phyloP scores from a whole-genome alignment of 2,888 invertebrate genomes.

The Alloscopus bannaensis region DNA sequence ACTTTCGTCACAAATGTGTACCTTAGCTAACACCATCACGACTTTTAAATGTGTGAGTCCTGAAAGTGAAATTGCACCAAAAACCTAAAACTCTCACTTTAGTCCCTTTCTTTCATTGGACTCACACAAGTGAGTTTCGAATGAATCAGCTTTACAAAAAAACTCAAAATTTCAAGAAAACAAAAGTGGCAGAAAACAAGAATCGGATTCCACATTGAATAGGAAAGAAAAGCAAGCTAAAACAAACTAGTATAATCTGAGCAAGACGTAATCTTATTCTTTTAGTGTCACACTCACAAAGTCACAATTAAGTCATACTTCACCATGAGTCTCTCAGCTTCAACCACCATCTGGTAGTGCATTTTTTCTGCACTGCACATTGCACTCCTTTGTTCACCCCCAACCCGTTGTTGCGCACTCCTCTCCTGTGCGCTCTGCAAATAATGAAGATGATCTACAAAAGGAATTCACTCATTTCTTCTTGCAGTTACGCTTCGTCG shows the following conservation, averaged over 20 bases:
- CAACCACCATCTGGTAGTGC: too few relatives aligned
- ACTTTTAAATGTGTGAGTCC: too few relatives aligned
- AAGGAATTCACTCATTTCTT: not conserved
- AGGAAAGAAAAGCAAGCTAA: not conserved
- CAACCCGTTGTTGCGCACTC: slow-evolving; percentile 20
- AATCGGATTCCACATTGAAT: not conserved
- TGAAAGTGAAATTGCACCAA: slow-evolving; percentile 46
- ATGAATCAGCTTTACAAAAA: too few relatives aligned
- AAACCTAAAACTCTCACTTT: slow-evolving; percentile 37
- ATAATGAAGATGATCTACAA: slow-evolving; percentile 33
- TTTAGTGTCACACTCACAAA: not conserved
- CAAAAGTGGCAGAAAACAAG: too few relatives aligned
- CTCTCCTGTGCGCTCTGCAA: slow-evolving; percentile 14
- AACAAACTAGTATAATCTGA: not conserved
- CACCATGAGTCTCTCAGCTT: slow-evolving; percentile 13
- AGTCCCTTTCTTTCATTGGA: slow-evolving; percentile 11
- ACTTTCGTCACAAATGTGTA: slow-evolving; percentile 7
- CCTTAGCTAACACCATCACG: not conserved
- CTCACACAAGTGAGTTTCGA: too few relatives aligned
- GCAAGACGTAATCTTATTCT: slow-evolving; percentile 25
- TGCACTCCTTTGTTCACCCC: slow-evolving; percentile 37
- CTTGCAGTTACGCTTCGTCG: not conserved
- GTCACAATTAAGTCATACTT: slow-evolving; percentile 39
- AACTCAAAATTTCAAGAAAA: not conserved
- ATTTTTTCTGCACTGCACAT: slow-evolving; percentile 41